phyloP scores from a whole-genome alignment of 1,140 invertebrate species.

The Drosophila albomicans region DNA sequence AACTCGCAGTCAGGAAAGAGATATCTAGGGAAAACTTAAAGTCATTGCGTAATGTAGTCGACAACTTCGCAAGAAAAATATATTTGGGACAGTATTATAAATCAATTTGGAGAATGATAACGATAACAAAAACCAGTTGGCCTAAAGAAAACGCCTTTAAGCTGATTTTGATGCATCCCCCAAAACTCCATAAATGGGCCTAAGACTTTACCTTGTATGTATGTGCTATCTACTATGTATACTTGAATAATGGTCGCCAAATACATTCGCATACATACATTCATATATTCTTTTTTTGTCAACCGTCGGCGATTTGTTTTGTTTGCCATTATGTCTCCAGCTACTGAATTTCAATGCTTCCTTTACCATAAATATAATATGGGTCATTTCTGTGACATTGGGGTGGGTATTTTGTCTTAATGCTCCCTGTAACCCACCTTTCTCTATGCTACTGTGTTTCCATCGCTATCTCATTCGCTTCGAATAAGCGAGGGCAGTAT shows the following conservation, averaged over 20 bases:
- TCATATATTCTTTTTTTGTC: slow-evolving; percentile 32
- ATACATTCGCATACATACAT: slow-evolving; percentile 35
- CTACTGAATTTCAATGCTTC: slow-evolving; percentile 80
- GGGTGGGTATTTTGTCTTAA: slow-evolving; percentile 26
- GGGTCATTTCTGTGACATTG: slow-evolving; percentile 82
- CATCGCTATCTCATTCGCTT: no score
- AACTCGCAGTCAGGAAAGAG: neutral
- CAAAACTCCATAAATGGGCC: neutral
- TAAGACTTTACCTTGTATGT: slow-evolving; percentile 9
- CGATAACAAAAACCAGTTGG: slow-evolving; percentile 57
- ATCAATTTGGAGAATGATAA: slow-evolving; percentile 69
- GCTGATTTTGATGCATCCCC: slow-evolving; percentile 59
- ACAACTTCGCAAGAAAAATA: slow-evolving; percentile 47
- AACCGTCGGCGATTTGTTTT: slow-evolving; percentile 75
- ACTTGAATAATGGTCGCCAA: slow-evolving; percentile 5
- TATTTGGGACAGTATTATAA: slow-evolving; percentile 72
- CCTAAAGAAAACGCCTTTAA: slow-evolving; percentile 58
- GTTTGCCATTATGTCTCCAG: slow-evolving; percentile 74
- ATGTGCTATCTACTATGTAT: slow-evolving; percentile 6
- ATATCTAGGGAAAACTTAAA: slow-evolving; percentile 29
- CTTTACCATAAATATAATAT: slow-evolving; percentile 79
- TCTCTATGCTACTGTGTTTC: no score
- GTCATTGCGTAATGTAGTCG: slow-evolving; percentile 12
- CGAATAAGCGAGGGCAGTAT: no score
- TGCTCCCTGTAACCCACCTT: neutral